A percentile compares a stretch with the other conserved stretches of the same genome.
These are phyloP conservation scores for Ichneumoninae sp. DNA, from an alignment of 2,888 invertebrate species.

Conservation along the genomic window DNA sequence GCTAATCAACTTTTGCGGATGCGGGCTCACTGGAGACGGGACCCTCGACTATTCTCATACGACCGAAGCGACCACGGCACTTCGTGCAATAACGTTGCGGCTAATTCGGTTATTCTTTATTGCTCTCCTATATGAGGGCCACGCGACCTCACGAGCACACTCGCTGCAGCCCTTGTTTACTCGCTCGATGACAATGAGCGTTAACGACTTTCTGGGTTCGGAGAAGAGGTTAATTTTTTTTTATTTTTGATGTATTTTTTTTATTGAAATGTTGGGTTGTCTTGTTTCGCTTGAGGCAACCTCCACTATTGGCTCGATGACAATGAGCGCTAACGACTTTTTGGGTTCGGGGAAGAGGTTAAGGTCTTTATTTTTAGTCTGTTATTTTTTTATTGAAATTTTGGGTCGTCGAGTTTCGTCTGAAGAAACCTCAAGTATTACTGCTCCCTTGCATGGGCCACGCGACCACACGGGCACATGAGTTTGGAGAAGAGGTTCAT, in stretches of 20 bases:
- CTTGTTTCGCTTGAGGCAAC: neutral
- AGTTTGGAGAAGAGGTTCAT: no score
- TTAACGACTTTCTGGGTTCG: neutral
- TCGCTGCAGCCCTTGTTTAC: conserved; percentile 22
- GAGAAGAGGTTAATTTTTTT: neutral
- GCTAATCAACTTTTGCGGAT: conserved; percentile 68
- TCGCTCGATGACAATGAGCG: neutral
- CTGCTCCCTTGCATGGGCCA: no score
- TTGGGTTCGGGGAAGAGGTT: neutral
- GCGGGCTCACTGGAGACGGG: conserved; percentile 49
- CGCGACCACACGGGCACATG: no score
- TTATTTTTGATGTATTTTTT: neutral
- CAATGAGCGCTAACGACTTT: neutral
- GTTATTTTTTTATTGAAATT: neutral
- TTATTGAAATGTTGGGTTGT: neutral
- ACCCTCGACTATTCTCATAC: conserved; percentile 36
- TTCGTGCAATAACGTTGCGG: neutral
- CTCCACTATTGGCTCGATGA: conserved; percentile 23
- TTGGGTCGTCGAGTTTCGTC: no score
- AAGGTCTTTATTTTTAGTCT: neutral
- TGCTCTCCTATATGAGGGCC: conserved; percentile 2
- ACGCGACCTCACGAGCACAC: conserved; percentile 22
- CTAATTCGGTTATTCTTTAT: conserved; percentile 34
- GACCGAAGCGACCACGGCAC: neutral
- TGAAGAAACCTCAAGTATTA: no score